Base-by-base conservation (phyloP, 1,140 invertebrate genomes). In the Meloidogyne chitwoodi region DNA sequence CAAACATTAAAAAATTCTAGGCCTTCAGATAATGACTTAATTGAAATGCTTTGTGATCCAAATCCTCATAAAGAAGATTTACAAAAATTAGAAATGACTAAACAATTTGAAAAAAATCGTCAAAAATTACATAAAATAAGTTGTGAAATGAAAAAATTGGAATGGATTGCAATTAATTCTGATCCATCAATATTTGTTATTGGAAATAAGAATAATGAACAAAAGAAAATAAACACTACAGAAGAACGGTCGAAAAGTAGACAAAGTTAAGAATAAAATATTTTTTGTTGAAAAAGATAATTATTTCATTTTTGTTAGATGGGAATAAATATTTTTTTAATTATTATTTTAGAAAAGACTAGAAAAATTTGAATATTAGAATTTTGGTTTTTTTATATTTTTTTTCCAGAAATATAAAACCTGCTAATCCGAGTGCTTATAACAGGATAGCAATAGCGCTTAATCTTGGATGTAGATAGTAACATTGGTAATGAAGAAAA, bases 101-200 rank as follows among this genome's bases (percentile, higher is more conserved):
- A 27, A 31, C n/a, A 64, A n/a, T 73, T 73, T 22, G 71, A 73
- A 31, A 61, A 64, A 16, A 73, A 73, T 61, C 41, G 56, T 26
- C 38, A 73, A 34, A 22, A 27, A 26, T 38, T 73, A 16, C 34
- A 61, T n/a, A 41, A 24, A 63, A 26, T 73, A 64, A 73, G 26
- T 63, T 73, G 71, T 31, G 56, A 73, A 10, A 41, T 73, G 48
- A 73, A 63, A 64, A 73, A 73, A 31, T 31, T 73, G 24, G 71
- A 73, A 24, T 73, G 71, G 71, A 56, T 73, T 22, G 26, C 71
- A 56, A 64, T 73, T 29, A 73, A 73, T 73, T 41, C 71, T 12
- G 71, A 73, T 8, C 48, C 48, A 1, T 56, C 48, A 56, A 56
- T 56, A 56, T 56, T 56, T 56, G n/a, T 56, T 56, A 56, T 56